Evolutionary conservation across 2,113 vertebrate genomes (phyloP).

Genomic region (Perognathus longimembris): DNA sequence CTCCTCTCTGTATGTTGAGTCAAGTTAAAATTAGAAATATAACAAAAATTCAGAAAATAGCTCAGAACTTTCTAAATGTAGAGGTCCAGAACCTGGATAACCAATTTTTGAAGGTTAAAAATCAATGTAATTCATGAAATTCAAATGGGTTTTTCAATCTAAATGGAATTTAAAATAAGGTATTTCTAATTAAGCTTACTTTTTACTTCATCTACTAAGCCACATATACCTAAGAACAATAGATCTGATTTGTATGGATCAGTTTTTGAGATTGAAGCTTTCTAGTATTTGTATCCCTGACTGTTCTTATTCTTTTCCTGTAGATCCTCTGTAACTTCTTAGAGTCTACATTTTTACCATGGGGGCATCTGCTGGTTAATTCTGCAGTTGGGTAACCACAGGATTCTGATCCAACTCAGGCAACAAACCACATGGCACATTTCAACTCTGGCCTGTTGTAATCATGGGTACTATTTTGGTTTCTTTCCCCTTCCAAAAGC

Average conservation of each 20-base stretch:
- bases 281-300: constrained; percentile 77
- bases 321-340: constrained; percentile 59
- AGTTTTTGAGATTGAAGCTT: constrained; percentile 62
- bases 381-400: constrained; percentile 77
- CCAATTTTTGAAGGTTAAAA: constrained; percentile 49
- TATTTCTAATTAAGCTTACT: constrained; percentile 29
- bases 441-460: constrained; percentile 75
- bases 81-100: constrained; percentile 58
- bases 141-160: constrained; percentile 40
- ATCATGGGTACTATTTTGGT: constrained; percentile 71
- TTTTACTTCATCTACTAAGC: constrained; percentile 48
- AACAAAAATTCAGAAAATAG: constrained; percentile 87
- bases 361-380: constrained; percentile 74
- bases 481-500: constrained; percentile 76
- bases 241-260: constrained; percentile 40
- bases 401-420: constrained; percentile 69
- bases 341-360: constrained; percentile 61
- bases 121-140: constrained; percentile 36
- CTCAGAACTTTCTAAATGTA: constrained; percentile 77
- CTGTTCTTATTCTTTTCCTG: constrained; percentile 59
- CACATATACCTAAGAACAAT: constrained; percentile 11
- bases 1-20: constrained; percentile 93
- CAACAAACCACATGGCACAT: constrained; percentile 73
- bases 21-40: constrained; percentile 90
- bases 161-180: constrained; percentile 49